These are phyloP conservation scores for Willisornis vidua DNA, from an alignment of 2,113 vertebrate species.

Conservation along the genomic window DNA sequence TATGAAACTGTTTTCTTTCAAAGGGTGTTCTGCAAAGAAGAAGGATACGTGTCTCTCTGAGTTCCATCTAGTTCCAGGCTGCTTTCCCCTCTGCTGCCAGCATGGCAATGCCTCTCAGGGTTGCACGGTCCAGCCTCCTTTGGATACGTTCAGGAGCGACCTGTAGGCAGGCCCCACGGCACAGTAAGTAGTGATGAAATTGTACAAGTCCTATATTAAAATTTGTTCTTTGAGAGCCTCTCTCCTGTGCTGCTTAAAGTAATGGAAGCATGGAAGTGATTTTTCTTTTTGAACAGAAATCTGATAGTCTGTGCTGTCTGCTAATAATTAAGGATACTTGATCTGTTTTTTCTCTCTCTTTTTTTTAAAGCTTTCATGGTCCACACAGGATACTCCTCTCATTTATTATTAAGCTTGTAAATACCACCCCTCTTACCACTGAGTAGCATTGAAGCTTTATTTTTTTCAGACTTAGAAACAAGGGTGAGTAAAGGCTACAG, in stretches of 20 bases:
- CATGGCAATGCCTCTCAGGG: not conserved
- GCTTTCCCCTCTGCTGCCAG: not conserved
- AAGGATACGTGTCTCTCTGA: not conserved
- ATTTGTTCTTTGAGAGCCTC: not conserved
- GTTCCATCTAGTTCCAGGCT: not conserved
- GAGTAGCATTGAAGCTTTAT: not conserved
- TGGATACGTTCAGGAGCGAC: not conserved
- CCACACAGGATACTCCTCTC: not conserved
- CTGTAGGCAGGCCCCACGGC: not conserved
- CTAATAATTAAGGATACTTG: not conserved
- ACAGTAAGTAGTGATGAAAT: conserved; percentile 25
- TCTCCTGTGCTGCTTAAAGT: not conserved
- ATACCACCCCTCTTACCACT: not conserved
- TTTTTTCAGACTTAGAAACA: not conserved
- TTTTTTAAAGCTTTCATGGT: not conserved
- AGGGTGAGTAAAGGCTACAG: not conserved
- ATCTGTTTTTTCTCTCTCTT: not conserved
- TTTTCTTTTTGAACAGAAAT: not conserved
- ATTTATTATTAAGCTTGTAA: not conserved
- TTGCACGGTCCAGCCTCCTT: not conserved
- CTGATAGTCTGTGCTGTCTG: not conserved
- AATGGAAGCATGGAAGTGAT: not conserved
- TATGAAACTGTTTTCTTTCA: not conserved
- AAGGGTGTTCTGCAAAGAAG: not conserved
- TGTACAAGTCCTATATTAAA: not conserved